Evolutionary conservation across 2,888 invertebrate genomes (phyloP).

Genomic region (Smittia sp.): DNA sequence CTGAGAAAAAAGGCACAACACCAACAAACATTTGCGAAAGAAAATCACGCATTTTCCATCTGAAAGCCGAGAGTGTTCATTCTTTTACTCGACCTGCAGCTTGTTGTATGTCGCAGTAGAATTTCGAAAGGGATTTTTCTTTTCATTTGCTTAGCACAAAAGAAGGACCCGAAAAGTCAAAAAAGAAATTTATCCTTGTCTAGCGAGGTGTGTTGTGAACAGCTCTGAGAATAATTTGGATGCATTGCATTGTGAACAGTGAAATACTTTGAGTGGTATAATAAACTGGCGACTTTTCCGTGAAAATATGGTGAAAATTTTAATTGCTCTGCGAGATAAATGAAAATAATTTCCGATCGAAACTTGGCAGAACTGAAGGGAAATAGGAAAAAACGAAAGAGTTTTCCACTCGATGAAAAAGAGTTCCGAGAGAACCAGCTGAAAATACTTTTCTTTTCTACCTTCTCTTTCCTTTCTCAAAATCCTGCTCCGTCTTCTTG

Average conservation of each 20-base stretch:
- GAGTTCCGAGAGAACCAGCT: constrained; percentile 40
- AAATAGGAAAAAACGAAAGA: constrained; percentile 12
- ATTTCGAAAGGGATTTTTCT: background rate
- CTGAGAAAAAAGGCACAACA: constrained; percentile 13
- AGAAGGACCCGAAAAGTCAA: background rate
- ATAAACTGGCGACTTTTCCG: background rate
- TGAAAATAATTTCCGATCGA: background rate
- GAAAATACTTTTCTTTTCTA: constrained; percentile 17
- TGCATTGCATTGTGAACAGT: constrained; percentile 29
- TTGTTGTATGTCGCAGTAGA: constrained; percentile 28
- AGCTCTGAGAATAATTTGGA: too few relatives aligned
- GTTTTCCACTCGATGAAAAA: constrained; percentile 31
- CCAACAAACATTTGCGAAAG: constrained; percentile 9
- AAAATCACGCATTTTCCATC: constrained; percentile 36
- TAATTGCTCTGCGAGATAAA: background rate
- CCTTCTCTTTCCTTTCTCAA: background rate
- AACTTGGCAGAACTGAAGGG: background rate
- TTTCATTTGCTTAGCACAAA: background rate
- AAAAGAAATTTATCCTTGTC: constrained; percentile 28
- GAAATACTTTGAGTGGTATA: background rate
- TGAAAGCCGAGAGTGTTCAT: constrained; percentile 10
- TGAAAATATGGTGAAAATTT: constrained; percentile 28
- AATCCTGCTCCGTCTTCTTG: background rate
- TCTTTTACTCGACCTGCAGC: constrained; percentile 38
- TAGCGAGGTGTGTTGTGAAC: constrained; percentile 26